These are phyloP conservation scores for Elysia crispata DNA, from an alignment of 2,888 invertebrate genomes.

Conservation along the genomic window DNA sequence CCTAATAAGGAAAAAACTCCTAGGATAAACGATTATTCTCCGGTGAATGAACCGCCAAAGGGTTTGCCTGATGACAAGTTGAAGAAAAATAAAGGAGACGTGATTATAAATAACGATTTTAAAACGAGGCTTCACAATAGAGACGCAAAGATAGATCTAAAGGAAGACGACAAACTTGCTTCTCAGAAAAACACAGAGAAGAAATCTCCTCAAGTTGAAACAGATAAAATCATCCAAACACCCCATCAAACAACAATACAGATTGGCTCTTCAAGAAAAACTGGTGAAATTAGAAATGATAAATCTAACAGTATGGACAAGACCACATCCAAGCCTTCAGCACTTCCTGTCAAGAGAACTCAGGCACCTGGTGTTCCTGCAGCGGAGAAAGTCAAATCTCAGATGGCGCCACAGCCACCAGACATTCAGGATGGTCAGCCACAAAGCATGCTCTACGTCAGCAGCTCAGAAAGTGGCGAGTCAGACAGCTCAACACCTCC, in stretches of 20 bases:
- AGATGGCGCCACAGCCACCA: background rate
- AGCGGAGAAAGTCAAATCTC: background rate
- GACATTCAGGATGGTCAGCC: background rate
- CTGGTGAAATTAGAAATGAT: background rate
- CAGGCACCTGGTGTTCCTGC: conserved; percentile 9
- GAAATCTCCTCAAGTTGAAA: background rate
- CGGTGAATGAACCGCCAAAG: background rate
- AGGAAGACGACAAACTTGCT: background rate
- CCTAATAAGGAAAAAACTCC: conserved; percentile 26
- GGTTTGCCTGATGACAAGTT: background rate
- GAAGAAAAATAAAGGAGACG: conserved; percentile 2
- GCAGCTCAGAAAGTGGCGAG: background rate
- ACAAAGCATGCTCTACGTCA: background rate
- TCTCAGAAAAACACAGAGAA: background rate
- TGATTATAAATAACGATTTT: background rate
- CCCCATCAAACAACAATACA: too few species aligned
- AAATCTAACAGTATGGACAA: background rate
- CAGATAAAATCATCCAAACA: too few species aligned
- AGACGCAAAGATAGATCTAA: background rate
- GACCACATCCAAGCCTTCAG: background rate
- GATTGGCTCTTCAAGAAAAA: background rate
- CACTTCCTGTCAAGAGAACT: background rate
- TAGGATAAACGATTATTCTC: conserved; percentile 39
- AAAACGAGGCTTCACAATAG: too few species aligned
- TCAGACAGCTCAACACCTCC: conserved; percentile 9